A percentile compares a stretch with the other conserved stretches of the same genome.
Evolutionary conservation across 30 jellyfish, hydroid and myxozoan species (phyloP).

Genomic region (Aurelia sp.): DNA sequence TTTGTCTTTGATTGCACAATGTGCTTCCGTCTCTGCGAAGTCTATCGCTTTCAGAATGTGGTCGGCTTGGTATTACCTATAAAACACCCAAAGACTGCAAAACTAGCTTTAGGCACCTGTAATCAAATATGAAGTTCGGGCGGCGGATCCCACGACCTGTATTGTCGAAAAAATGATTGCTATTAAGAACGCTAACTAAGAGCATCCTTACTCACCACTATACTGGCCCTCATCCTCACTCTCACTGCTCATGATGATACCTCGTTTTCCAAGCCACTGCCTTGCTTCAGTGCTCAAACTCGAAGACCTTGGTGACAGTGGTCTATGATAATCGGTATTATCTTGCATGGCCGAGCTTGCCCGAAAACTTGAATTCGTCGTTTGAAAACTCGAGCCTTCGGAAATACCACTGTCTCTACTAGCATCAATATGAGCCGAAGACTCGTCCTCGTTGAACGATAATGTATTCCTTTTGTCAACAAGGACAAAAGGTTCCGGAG

Average conservation of each 20-base stretch:
- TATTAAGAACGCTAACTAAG: no score
- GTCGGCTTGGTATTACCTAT: no score
- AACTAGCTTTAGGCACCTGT: no score
- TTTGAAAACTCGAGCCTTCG: constrained; percentile 63
- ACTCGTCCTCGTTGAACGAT: constrained; percentile 43
- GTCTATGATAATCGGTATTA: neutral
- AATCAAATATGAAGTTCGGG: no score
- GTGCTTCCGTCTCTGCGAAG: no score
- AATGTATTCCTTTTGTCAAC: neutral
- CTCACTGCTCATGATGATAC: constrained; percentile 46
- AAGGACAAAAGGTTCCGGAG: neutral
- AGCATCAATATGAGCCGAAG: constrained; percentile 39
- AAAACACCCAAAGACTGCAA: no score
- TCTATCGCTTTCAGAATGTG: no score
- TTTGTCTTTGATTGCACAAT: no score
- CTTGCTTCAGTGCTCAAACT: constrained; percentile 85
- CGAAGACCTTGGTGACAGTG: constrained; percentile 45
- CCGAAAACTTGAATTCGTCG: constrained; percentile 30
- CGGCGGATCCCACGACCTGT: no score
- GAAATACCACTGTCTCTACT: constrained; percentile 97
- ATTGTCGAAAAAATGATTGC: no score
- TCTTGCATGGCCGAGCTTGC: neutral
- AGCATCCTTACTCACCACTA: constrained; percentile 9
- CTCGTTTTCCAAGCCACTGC: constrained; percentile 89
- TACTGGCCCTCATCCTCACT: constrained; percentile 49